Base-by-base conservation (phyloP, 1,140 invertebrate genomes). In the Drosophila nigromelanica region DNA sequence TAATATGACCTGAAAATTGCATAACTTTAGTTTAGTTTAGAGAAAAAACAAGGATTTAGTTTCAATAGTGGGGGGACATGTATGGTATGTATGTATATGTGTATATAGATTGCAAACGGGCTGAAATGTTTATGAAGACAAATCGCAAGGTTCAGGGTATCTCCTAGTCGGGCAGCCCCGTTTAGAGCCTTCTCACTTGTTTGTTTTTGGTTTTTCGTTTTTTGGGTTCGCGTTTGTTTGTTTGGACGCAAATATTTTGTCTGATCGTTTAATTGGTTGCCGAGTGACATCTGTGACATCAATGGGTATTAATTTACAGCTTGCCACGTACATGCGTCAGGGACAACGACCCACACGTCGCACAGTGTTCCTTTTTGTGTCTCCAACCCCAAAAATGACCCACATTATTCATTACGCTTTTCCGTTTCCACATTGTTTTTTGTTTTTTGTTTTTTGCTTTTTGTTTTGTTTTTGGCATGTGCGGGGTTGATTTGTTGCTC, bases 231-330 rank as follows among this genome's bases (percentile, higher is more conserved):
- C 45, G 24, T 6, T 5, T 51, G 39, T 40, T 42, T 79, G 79
- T 89, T 82, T 64, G 43, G 58, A 89, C 76, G 85, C 83, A 87
- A 89, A 87, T 80, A 89, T 89, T 89, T 80, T 64, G 80, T 77
- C 85, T 89, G 85, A 89, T 90, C 82, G 85, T 85, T 89, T 89
- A 89, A 89, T 89, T 89, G 80, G 86, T 89, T 85, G 74, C 80
- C 55, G 73, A 83, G 83, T 89, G 83, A 89, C 83, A 89, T 89
- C 83, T 89, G 83, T 79, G 79, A 89, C 82, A 87, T 89, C 82
- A 89, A 87, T 87, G 83, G 76, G 83, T 89, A 89, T 89, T 89
- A 83, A 89, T 89, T 89, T 89, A 83, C 83, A 86, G 78, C 61
- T 40, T 45, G 11, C 61, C 70, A 85, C 61, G 81, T 77, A 85